Evolutionary conservation across 2,888 invertebrate species (phyloP), one percentile per base, ranked within the genome.

Genomic region (Tetragonula carbonaria): DNA sequence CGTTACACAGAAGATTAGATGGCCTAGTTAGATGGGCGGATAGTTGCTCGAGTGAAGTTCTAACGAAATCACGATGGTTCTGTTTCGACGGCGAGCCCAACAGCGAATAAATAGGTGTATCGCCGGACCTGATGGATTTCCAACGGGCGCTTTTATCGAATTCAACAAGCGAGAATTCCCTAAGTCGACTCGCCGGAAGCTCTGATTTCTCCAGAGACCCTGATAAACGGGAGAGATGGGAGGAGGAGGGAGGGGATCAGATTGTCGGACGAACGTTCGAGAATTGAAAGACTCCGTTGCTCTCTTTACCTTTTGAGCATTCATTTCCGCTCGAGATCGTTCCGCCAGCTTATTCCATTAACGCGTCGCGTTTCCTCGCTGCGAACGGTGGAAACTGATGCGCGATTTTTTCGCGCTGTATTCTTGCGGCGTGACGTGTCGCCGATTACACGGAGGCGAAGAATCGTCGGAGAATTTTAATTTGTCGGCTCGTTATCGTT

Each of bases 131-230:
- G 85, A 86, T 85, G 71, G 85, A 86, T 86, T 81, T 78, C 71
- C 63, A 33, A 63, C 50, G 72, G 70, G 33, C 74, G 72, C 68
- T 76, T 65, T 81, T 78, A 85, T 86, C 81, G 86, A 86, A 86
- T 81, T 86, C 75, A 74, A 78, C 81, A 68, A 81, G 75, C 78
- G 62, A 72, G 73, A 68, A 78, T 81, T 81, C 81, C 72, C 66
- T 62, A 72, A 80, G 68, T 80, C 73, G 67, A 71, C 63, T 72
- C 45, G 4, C 62, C 76, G 73, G 74, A 63, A 66, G 62, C 76
- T 71, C 74, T 85, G 86, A 86, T 85, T 85, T 86, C 86, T 86
- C 86, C 70, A 67, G 86, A 71, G 86, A 81, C 74, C 45, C 28
- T 28, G 66, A 13, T 45, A 28, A 67, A 57, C 38, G 51, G 45